phyloP scores from a whole-genome alignment of 1,140 invertebrate genomes.

The Plutomurus gul region DNA sequence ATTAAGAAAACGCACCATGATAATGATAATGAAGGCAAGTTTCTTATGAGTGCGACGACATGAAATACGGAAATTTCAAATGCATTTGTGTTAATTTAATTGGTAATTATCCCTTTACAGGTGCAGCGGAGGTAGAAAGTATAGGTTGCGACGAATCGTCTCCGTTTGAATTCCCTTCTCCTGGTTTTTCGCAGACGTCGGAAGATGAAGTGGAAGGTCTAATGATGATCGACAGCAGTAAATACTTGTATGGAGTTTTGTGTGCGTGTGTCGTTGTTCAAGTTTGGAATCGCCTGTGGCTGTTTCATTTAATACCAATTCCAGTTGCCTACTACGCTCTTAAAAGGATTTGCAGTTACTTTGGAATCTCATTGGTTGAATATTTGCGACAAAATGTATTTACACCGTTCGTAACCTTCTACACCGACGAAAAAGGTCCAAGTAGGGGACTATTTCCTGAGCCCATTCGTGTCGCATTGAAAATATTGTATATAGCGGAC shows the following conservation, averaged over 20 bases:
- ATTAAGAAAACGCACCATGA: neutral
- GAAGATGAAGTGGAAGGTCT: constrained; percentile 51
- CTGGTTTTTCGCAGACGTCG: neutral
- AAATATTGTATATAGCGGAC: constrained; percentile 57
- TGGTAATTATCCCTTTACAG: too few species aligned
- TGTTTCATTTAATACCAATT: constrained; percentile 69
- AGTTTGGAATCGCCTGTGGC: constrained; percentile 72
- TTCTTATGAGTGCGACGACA: too few species aligned
- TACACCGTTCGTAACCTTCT: neutral
- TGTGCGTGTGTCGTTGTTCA: constrained; percentile 72
- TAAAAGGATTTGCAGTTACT: constrained; percentile 32
- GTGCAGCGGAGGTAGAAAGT: too few species aligned
- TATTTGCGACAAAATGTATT: constrained; percentile 34
- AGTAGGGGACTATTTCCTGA: constrained; percentile 5
- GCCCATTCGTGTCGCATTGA: constrained; percentile 34
- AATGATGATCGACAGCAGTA: constrained; percentile 60
- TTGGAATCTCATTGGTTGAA: constrained; percentile 8
- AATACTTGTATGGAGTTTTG: constrained; percentile 69
- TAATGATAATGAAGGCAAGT: too few species aligned
- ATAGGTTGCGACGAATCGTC: too few species aligned
- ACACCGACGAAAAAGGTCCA: neutral
- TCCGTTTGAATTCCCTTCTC: constrained; percentile 34
- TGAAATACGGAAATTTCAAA: too few species aligned
- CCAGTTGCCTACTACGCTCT: constrained; percentile 66
- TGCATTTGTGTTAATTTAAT: too few species aligned